Percentiles rank a stretch among this genome's conserved stretches.
Conservation (phyloP, 2,113 vertebrate genomes). For the Semicossyphus pulcher region DNA sequence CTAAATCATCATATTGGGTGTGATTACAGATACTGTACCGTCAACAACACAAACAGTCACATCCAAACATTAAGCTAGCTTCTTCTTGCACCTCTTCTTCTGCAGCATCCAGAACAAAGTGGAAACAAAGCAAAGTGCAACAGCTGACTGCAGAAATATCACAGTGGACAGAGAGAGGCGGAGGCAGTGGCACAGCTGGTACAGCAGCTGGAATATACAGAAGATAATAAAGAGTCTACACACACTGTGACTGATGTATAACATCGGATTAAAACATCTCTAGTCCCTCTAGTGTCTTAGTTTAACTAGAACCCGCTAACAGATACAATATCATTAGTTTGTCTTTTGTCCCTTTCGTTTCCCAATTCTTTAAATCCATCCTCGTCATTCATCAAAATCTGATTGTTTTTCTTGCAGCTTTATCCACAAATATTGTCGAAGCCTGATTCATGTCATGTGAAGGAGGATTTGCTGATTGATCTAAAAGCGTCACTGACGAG, state of each 20-base stretch:
- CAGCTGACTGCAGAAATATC: slow-evolving; percentile 92
- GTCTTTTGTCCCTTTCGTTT: too few species aligned
- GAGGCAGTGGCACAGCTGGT: slow-evolving; percentile 95
- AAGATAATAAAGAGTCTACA: slow-evolving; percentile 85
- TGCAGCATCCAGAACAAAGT: slow-evolving; percentile 48
- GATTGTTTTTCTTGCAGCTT: background rate
- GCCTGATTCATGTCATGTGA: too few species aligned
- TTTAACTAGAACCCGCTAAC: slow-evolving; percentile 78
- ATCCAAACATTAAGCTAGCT: slow-evolving; percentile 78
- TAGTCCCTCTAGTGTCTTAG: slow-evolving; percentile 80
- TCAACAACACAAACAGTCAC: slow-evolving; percentile 85
- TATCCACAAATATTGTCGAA: background rate
- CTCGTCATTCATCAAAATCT: too few species aligned
- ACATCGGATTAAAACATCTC: slow-evolving; percentile 86
- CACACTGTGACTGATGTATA: slow-evolving; percentile 88
- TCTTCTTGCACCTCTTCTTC: background rate
- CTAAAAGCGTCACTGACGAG: slow-evolving; percentile 12
- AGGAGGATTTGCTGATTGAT: too few species aligned
- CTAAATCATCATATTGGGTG: slow-evolving; percentile 76
- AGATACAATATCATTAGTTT: too few species aligned
- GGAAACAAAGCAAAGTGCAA: slow-evolving; percentile 89
- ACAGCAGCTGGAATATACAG: slow-evolving; percentile 83
- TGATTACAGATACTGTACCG: slow-evolving; percentile 82
- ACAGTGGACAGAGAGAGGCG: slow-evolving; percentile 86
- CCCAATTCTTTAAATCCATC: too few species aligned